Base-by-base conservation (phyloP, 2,113 vertebrate species). In the Cyprinodon tularosa region DNA sequence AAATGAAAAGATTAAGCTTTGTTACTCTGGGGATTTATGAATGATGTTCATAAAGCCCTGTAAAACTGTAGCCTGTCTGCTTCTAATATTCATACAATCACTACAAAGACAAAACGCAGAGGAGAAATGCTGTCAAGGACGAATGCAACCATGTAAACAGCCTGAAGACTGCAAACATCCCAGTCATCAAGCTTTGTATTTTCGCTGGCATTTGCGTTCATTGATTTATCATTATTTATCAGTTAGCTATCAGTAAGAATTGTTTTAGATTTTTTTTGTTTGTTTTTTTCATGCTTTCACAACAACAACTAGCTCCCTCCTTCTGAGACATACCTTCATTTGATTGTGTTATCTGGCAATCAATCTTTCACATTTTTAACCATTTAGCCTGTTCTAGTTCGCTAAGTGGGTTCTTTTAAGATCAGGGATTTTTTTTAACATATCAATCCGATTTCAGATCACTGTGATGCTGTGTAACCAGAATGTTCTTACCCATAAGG, bases 151-250 rank as follows among this genome's bases (percentile, higher is more conserved):
- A 71, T 83, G 66, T 69, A 80, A 85, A 78, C 60, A 77, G 76
- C 80, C 86, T 72, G 48, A 75, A 83, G 79, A 86, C 59, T 71
- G 14, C 11, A 71, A 3, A 9, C 78, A 66, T 10, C 17, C n/a
- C 15, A 80, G 81, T 75, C 81, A 79, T 57, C 59, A 67, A 87
- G 76, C 74, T 60, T 22, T 62, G 66, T 76, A 84, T 88, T 13
- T 89, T 83, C 72, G 90, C 79, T 77, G 88, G 76, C 81, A 74
- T 86, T 83, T 69, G 78, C 76, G 84, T 88, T 88, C 82, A 84
- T 78, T 84, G 80, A 73, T 77, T 29, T 29, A 29, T 29, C 89
- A 86, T 72, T 84, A 91, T 91, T 80, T 62, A 57, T 80, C 74
- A 84, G 62, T 90, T 83, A 50, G 36, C 50, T 77, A 68, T 77